Evolutionary conservation across 2,113 vertebrate species (phyloP).

Genomic region (Gopherus flavomarginatus): DNA sequence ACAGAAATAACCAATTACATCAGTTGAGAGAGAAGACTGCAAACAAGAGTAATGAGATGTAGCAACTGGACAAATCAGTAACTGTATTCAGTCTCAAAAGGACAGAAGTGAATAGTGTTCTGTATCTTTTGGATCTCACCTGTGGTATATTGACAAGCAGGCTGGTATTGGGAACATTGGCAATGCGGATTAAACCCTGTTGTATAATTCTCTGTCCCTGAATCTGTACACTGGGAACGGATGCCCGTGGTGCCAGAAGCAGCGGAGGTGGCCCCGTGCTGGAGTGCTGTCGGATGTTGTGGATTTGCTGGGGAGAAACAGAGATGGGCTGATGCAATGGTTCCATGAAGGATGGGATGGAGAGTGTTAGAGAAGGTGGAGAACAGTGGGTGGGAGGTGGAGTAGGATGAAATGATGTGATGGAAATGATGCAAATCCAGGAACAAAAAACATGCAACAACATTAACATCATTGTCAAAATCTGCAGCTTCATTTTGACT

Average conservation of each 20-base stretch:
- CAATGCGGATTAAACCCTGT: constrained; percentile 96
- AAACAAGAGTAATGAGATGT: background rate
- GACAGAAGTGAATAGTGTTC: fast-evolving
- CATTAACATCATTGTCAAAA: fast-evolving
- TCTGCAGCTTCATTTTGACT: fast-evolving
- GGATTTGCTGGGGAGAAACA: constrained; percentile 92
- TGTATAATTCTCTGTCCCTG: constrained; percentile 98
- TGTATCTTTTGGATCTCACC: constrained; percentile 59
- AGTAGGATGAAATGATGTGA: background rate
- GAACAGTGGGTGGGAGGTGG: background rate
- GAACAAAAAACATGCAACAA: background rate
- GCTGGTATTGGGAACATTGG: constrained; percentile 92
- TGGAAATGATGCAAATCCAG: background rate
- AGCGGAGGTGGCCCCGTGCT: constrained; percentile 93
- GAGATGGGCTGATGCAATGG: constrained; percentile 78
- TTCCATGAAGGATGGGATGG: background rate
- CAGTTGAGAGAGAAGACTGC: background rate
- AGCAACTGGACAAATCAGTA: fast-evolving
- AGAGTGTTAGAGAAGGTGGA: fast-evolving
- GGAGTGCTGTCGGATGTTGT: constrained; percentile 91
- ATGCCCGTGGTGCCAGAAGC: constrained; percentile 91
- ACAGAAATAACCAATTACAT: fast-evolving
- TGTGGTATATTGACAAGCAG: constrained; percentile 94
- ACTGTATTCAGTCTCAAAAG: background rate
- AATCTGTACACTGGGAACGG: constrained; percentile 93